phyloP scores from a whole-genome alignment of 2,797 vertebrate species.

The Thamnophis elegans region DNA sequence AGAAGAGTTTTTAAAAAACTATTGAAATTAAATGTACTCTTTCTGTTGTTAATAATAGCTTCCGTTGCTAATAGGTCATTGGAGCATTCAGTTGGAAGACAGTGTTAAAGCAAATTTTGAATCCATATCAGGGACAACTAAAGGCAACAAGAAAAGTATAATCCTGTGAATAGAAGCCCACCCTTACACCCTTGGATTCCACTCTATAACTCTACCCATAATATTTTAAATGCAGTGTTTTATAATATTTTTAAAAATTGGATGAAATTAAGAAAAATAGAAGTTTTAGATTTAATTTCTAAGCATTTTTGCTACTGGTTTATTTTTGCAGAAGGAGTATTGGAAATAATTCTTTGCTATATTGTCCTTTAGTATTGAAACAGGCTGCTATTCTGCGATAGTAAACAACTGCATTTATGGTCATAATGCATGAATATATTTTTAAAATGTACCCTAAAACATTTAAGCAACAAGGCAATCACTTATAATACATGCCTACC shows the following conservation, averaged over 20 bases:
- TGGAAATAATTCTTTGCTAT: slow-evolving; percentile 1
- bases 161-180: neutral
- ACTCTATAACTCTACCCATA: neutral
- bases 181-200: neutral
- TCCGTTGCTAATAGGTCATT: neutral
- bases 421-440: slow-evolving; percentile 29
- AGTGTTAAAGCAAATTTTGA: neutral
- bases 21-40: neutral
- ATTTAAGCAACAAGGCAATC: slow-evolving; percentile 37
- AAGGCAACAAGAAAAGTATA: neutral
- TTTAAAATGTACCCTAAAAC: slow-evolving; percentile 34
- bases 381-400: slow-evolving; percentile 25
- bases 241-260: neutral
- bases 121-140: neutral
- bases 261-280: neutral
- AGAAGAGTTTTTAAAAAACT: neutral
- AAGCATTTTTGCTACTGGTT: neutral
- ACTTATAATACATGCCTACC: slow-evolving; percentile 57
- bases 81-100: neutral
- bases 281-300: neutral
- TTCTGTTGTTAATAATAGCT: neutral
- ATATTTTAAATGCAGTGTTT: neutral
- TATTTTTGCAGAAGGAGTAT: neutral
- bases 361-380: neutral
- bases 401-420: slow-evolving; percentile 21